These are phyloP conservation scores for Caenorhabditis uteleia DNA, from an alignment of 2,888 invertebrate species.

Conservation along the genomic window DNA sequence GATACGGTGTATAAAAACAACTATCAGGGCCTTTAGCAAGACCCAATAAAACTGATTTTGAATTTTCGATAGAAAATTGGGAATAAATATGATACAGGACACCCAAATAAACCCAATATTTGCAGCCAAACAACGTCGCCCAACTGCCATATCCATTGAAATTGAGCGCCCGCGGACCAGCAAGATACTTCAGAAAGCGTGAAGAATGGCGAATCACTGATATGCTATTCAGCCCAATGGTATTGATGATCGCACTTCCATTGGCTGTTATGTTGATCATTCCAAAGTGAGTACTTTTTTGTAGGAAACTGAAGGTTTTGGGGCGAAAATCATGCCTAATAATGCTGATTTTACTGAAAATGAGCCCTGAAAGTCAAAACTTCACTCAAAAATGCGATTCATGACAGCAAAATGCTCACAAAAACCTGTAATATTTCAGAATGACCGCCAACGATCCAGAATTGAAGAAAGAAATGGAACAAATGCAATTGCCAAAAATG, in stretches of 20 bases:
- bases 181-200: constrained; percentile 61
- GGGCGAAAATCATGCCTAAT: neutral
- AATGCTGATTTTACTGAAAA: constrained; percentile 1
- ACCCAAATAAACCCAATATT: too few relatives aligned
- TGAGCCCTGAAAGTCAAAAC: neutral
- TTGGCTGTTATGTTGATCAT: constrained; percentile 55
- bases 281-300: constrained; percentile 45
- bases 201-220: constrained; percentile 95
- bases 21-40: too few relatives aligned
- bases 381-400: neutral
- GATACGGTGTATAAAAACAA: too few relatives aligned
- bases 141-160: constrained; percentile 91
- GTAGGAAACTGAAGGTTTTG: neutral
- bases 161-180: constrained; percentile 82
- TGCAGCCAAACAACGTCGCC: constrained; percentile 61
- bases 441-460: constrained; percentile 85
- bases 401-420: too few relatives aligned
- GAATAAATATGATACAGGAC: too few relatives aligned
- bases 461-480: constrained; percentile 79
- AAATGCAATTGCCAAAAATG: constrained; percentile 66
- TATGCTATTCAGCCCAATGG: constrained; percentile 95
- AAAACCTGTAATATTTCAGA: constrained; percentile 68
- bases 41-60: too few relatives aligned
- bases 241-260: constrained; percentile 68
- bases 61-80: too few relatives aligned